Evolutionary conservation across 2,888 invertebrate genomes (phyloP).

Genomic region (Phanerotoma sp.): DNA sequence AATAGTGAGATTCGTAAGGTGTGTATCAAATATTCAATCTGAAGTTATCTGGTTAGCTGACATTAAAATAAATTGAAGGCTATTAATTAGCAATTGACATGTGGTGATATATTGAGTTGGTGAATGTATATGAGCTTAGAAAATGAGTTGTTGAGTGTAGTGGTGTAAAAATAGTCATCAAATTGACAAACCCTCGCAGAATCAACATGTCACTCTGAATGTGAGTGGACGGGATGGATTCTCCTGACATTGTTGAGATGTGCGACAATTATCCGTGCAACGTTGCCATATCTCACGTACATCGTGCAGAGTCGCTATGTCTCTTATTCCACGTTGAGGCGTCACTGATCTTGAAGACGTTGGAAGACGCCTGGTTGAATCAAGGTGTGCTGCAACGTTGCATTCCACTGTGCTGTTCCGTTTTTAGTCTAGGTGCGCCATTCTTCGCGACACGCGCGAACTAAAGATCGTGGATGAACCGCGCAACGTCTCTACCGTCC

Average conservation of each 20-base stretch:
- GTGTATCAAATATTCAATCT: no score
- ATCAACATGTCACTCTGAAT: constrained; percentile 43
- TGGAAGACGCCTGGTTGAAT: constrained; percentile 30
- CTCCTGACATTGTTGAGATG: constrained; percentile 48
- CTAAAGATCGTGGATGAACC: constrained; percentile 24
- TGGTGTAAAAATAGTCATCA: not conserved
- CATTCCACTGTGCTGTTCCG: constrained; percentile 53
- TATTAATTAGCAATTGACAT: not conserved
- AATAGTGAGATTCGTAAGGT: not conserved
- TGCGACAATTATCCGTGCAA: constrained; percentile 51
- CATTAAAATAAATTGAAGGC: not conserved
- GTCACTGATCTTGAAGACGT: constrained; percentile 1
- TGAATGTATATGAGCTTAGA: not conserved
- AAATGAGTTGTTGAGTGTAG: no score
- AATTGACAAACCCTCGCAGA: constrained; percentile 2
- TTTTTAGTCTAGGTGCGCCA: constrained; percentile 54
- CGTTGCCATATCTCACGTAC: constrained; percentile 51
- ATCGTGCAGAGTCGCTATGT: constrained; percentile 19
- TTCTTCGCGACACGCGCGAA: constrained; percentile 52
- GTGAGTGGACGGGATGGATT: constrained; percentile 34
- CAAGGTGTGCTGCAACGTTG: constrained; percentile 50
- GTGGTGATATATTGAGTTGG: no score
- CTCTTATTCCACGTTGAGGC: constrained; percentile 1
- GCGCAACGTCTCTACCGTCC: constrained; percentile 10
- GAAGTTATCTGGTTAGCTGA: not conserved